A percentile compares a stretch with the other conserved stretches of the same genome.
Conservation (phyloP, 2,888 invertebrate genomes). For the Cataglyphis altisquamis region DNA sequence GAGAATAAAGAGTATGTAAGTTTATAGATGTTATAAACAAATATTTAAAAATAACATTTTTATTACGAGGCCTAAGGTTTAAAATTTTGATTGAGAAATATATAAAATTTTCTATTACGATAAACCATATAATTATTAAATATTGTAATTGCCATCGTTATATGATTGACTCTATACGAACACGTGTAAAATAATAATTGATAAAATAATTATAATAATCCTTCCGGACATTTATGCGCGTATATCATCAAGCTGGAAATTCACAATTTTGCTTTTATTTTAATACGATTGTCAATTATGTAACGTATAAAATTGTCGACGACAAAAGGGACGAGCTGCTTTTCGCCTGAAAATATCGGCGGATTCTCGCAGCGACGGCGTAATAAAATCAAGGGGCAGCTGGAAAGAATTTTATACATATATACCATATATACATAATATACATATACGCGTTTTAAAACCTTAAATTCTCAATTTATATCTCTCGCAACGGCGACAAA, state of each 20-base stretch:
- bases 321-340: constrained; percentile 13
- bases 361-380: constrained; percentile 49
- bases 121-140: neutral
- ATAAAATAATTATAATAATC: constrained; percentile 6
- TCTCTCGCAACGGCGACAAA: constrained; percentile 68
- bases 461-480: constrained; percentile 75
- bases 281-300: constrained; percentile 26
- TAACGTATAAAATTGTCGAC: constrained; percentile 14
- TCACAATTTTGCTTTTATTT: neutral
- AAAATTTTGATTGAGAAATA: neutral
- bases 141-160: neutral
- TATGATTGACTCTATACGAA: neutral
- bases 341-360: constrained; percentile 53
- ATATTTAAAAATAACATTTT: neutral
- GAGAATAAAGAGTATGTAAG: neutral
- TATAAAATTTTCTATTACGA: neutral
- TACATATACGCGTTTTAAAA: constrained; percentile 72
- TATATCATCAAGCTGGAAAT: neutral
- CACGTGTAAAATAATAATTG: neutral
- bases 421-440: constrained; percentile 9
- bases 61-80: neutral
- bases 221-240: neutral
- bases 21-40: neutral
- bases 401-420: neutral
- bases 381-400: constrained; percentile 58